Evolutionary conservation across 2,888 invertebrate genomes (phyloP), one percentile per base, ranked within the genome.

Genomic region (Drosophila phalerata): DNA sequence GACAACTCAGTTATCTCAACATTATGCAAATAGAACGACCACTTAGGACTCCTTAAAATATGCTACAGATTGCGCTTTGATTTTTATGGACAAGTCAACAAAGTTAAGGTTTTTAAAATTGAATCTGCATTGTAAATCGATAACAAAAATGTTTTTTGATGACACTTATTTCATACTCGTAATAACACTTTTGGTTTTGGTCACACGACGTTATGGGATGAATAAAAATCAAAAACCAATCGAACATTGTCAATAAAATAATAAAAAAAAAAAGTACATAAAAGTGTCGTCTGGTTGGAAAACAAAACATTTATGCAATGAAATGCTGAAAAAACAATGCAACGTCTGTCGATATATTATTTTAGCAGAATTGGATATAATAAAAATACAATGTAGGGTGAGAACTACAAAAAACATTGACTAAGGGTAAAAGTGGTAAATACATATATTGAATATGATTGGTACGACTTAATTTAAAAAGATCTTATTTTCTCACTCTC

Each of bases 181-280:
- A 73, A 77, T 73, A 57, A 53, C 49, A 47, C 37, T 56, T 69
- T 61, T 56, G 43, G 38, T 49, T 17, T 10, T 40, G 48, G 32
- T 58, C 51, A 43, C 77, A 71, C 57, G 64, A 55, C 30, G 42
- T 79, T 79, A 63, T 53, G 67, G 37, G 37, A 56, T 67, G 69
- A 73, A 88, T 85, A 85, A 77, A 73, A 77, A 76, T 77, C 65
- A 77, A 76, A 75, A 68, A 8, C 22, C 68, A 68, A 69, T 79
- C 51, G 52, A 17, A 52, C 66, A 62, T 68, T 65, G 56, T 34
- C 77, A 60, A 77, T 76, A 78, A 78, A 76, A 74, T 22, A 22
- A 40, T 52, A 53, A 61, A 51, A n/a, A 42, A 48, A 15, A 43
- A 73, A 73, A 57, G 45, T 56, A 57, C 49, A 67, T 60, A 55